Evolutionary conservation across 2,888 invertebrate species (phyloP), one percentile per base, ranked within the genome.

Genomic region (Drosophila eohydei): DNA sequence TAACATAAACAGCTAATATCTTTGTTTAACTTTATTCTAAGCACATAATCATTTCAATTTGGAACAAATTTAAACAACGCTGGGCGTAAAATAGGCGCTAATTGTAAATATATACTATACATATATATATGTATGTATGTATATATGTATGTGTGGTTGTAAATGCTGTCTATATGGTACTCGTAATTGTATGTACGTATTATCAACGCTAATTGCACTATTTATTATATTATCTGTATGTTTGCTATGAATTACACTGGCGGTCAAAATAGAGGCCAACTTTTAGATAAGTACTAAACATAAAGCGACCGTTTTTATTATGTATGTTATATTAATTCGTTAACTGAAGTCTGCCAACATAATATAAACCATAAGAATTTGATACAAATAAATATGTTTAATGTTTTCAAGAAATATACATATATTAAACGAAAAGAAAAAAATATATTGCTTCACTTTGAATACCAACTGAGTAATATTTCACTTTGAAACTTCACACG

Each of bases 41-140:
- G 71, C 74, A 76, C 55, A 68, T 70, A 71, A 63, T 74, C 32
- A 64, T 55, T 69, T 60, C 55, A 78, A 79, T 81, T 78, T 80
- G 83, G 79, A 87, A 84, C 74, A 82, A 68, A 84, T 84, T 74
- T 87, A 83, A 84, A 84, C 85, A 78, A 87, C 83, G 88, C 88
- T 84, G 83, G 82, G 83, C 83, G 88, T 84, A 84, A 78, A 76
- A 63, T 78, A 82, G 88, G 85, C 88, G 78, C 69, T 80, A 80
- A 63, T 75, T 72, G 84, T 84, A 88, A 76, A 78, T 78, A 52
- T 44, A 41, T 63, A 32, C 28, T 68, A 48, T 38, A 40, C 36
- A 38, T 51, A 28, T 44, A 30, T 28, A 44, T 65, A 60, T 54
- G 40, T 54, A 62, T 56, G 36, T 56, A 63, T 50, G 30, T 59